Evolutionary conservation across 1,140 invertebrate species (phyloP), one percentile per base, ranked within the genome.

Genomic region (Cotesia typhae): DNA sequence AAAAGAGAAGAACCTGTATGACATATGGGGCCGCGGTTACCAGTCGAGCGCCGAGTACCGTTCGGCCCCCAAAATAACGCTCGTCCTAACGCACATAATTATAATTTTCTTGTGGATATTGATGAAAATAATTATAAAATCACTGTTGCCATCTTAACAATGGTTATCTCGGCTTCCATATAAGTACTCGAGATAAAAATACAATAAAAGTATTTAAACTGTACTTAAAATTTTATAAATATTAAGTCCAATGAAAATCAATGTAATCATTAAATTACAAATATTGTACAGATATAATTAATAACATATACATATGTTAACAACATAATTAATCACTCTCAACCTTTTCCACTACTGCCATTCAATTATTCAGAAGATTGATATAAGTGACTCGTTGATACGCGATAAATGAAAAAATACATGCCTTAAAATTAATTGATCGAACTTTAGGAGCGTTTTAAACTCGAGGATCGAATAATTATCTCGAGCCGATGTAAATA

Each of bases 1-100:
- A 93, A 91, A 20, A 80, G 83, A 63, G 85, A 87, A 71, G 86
- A 87, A 73, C 81, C 84, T 64, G 86, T 87, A 87, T 87, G 86
- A 87, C 86, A 87, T 79, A 83, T 80, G 85, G 85, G 82, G 84
- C 85, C 84, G 83, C 82, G 85, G 83, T 86, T 84, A 81, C 82
- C 76, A 85, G 81, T 85, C 84, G 83, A 85, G 83, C 81, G 83
- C 78, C 75, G 83, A 84, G 82, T 84, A 83, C 83, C 84, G 79
- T 81, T 83, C 79, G 81, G 81, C 81, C 78, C 80, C 77, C 77
- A 80, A 83, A 78, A 72, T 76, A 74, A 81, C 80, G 83, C 80
- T 78, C 77, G 74, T 78, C 73, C 71, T 63, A 60, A 67, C 64
- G 60, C 77, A 71, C 64, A 69, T n/a, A 67, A 64, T 53, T 4